Evolutionary conservation across 2,797 vertebrate species (phyloP).

Genomic region (Lacerta bilineata): DNA sequence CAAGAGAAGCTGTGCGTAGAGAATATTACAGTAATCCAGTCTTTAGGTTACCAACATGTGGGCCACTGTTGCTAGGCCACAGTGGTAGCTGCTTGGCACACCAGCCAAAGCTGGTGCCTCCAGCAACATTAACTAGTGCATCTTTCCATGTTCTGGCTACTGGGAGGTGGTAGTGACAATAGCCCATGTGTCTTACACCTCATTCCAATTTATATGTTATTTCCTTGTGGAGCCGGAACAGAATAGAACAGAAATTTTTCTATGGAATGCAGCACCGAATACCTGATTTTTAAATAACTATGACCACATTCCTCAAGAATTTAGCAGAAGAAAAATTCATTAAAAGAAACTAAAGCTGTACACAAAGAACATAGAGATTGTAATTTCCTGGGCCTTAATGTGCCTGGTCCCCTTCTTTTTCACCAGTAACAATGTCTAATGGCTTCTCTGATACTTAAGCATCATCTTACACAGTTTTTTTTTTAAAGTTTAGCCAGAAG

Average conservation of each 20-base stretch:
- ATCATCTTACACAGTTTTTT: background rate
- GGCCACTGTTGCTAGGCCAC: too few relatives aligned
- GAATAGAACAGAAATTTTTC: constrained; percentile 38
- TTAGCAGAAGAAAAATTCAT: background rate
- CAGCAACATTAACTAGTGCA: accelerated
- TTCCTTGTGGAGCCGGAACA: constrained; percentile 46
- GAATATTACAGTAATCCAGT: too few relatives aligned
- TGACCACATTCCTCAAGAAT: constrained; percentile 41
- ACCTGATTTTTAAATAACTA: constrained; percentile 25
- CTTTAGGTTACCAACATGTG: too few relatives aligned
- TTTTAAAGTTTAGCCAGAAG: background rate
- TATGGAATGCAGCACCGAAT: constrained; percentile 45
- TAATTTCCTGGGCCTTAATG: background rate
- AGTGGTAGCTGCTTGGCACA: too few relatives aligned
- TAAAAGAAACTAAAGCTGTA: background rate
- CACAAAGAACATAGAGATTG: background rate
- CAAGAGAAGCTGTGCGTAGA: too few relatives aligned
- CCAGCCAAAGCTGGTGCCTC: too few relatives aligned
- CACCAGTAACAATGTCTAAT: background rate
- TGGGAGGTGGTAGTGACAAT: background rate
- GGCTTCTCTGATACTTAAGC: background rate
- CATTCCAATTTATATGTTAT: background rate
- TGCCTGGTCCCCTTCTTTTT: background rate
- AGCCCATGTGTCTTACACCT: background rate
- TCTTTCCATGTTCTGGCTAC: constrained; percentile 6